Evolutionary conservation across 1,140 invertebrate genomes (phyloP).

Genomic region (Eulimnadia texana): DNA sequence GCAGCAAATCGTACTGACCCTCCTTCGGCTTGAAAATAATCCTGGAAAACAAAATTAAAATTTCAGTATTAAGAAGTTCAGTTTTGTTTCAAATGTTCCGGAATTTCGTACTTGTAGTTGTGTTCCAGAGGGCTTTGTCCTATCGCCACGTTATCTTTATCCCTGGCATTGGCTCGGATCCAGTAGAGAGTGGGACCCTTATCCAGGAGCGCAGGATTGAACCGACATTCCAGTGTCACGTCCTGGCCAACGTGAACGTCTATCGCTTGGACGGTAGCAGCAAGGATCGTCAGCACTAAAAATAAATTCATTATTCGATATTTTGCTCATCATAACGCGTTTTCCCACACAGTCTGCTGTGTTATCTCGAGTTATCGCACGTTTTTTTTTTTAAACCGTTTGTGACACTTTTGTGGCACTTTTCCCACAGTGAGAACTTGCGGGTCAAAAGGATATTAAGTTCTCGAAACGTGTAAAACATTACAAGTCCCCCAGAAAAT

Average conservation of each 20-base stretch:
- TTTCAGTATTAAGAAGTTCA: neutral
- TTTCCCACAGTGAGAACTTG: neutral
- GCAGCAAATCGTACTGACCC: slow-evolving; percentile 73
- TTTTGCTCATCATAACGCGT: no score
- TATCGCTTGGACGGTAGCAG: slow-evolving; percentile 9
- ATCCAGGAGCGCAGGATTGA: slow-evolving; percentile 42
- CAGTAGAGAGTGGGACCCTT: slow-evolving; percentile 52
- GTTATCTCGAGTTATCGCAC: no score
- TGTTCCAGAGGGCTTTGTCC: slow-evolving; percentile 50
- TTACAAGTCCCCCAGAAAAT: neutral
- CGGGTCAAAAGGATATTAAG: neutral
- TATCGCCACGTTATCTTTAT: slow-evolving; percentile 61
- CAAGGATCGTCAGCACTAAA: neutral
- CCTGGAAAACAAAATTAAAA: slow-evolving; percentile 30
- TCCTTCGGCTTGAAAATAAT: slow-evolving; percentile 56
- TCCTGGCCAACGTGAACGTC: slow-evolving; percentile 48
- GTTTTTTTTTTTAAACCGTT: no score
- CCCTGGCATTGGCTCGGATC: slow-evolving; percentile 46
- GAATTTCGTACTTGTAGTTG: slow-evolving; percentile 52
- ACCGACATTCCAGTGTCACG: slow-evolving; percentile 59
- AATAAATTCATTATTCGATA: neutral
- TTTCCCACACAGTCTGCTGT: no score
- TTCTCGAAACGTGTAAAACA: neutral
- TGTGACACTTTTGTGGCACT: no score
- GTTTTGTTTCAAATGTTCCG: neutral